Evolutionary conservation across 1,140 invertebrate genomes (phyloP), one percentile per base, ranked within the genome.

Genomic region (Drosophila funebris): DNA sequence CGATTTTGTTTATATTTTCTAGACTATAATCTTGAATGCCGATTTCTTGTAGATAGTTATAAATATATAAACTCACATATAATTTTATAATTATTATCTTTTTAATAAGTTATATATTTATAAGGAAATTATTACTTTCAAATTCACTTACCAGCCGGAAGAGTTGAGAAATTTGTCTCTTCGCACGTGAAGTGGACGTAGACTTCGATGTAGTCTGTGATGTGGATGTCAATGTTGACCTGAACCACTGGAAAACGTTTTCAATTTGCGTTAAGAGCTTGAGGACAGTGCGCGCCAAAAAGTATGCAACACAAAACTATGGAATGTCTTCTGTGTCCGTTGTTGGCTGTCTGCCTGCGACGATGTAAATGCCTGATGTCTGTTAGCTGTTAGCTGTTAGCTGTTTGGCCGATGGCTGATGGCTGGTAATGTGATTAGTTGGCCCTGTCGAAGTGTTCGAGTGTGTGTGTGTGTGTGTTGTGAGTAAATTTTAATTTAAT

Each of bases 401-500:
- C 20, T 41, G 14, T 13, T 48, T 48, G n/a, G 44, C 22, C 44
- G 43, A 43, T 60, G 64, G 22, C 37, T 70, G 57, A 16, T 63
- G 54, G 24, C 61, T 46, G 78, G 82, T 85, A 85, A 85, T 85
- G 82, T 78, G 82, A 85, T 85, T 85, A 85, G 81, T 87, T 87
- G 73, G 52, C 69, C 50, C 58, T 67, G 43, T 72, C 37, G 41
- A 31, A 22, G 41, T 68, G 61, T 18, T 46, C 14, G 27, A 37
- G 52, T 36, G 22, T 22, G 16, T 27, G 31, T 50, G 14, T 39
- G 18, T 52, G 20, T 57, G 69, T 66, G 46, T 60, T 68, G 70
- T 70, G 74, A 73, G 82, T 64, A 87, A 78, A 85, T 85, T 85
- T 85, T 85, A 85, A 85, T 85, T 85, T 87, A 85, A 85, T 85